phyloP scores from a whole-genome alignment of 2,113 vertebrate species.

The Podarcis cretensis region DNA sequence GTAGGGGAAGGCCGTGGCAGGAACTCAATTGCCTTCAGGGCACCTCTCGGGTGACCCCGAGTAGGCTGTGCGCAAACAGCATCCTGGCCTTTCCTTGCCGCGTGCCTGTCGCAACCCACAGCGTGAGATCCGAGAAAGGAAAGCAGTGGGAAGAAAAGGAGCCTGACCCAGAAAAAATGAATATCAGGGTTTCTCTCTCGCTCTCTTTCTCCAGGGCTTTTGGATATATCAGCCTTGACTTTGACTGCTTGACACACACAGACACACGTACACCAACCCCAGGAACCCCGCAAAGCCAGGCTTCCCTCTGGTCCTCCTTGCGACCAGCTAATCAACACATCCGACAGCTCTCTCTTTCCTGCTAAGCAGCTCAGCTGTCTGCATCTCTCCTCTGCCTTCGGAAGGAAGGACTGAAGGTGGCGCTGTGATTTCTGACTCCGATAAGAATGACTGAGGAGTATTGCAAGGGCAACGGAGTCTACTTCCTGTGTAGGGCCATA shows the following conservation, averaged over 20 bases:
- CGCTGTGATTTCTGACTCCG: neutral
- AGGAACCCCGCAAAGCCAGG: neutral
- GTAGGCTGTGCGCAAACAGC: neutral
- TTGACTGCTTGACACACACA: neutral
- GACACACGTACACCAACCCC: accelerated
- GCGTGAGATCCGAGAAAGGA: neutral
- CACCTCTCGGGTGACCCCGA: neutral
- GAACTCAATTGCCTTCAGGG: slow-evolving; percentile 6
- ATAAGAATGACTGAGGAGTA: neutral
- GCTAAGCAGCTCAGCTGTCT: neutral
- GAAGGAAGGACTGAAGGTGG: neutral
- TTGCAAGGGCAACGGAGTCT: neutral
- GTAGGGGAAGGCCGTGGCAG: neutral
- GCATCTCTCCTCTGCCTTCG: neutral
- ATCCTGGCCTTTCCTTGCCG: neutral
- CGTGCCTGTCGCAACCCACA: neutral
- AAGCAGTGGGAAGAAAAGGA: neutral
- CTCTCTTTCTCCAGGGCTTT: neutral
- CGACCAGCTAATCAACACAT: slow-evolving; percentile 28
- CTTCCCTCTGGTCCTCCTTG: neutral
- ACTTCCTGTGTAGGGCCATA: no score
- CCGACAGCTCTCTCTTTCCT: neutral
- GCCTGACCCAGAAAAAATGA: neutral
- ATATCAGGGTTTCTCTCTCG: neutral
- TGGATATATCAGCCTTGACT: neutral